Conservation (phyloP, 2,888 invertebrate genomes). For the Tolmerus cingulatus region DNA sequence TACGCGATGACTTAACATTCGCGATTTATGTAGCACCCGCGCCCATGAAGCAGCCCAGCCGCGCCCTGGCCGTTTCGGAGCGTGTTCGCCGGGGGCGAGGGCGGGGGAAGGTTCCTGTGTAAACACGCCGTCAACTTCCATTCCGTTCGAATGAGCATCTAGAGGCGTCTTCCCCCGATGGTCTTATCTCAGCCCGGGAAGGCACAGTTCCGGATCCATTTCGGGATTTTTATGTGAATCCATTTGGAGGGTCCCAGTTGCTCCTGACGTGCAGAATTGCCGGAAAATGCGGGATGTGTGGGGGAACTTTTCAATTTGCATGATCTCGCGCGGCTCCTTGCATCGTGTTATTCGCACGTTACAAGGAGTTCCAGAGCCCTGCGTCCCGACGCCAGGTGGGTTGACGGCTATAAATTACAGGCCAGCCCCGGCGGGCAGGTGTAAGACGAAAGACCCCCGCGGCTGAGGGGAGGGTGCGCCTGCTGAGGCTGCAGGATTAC, state of each 20-base stretch:
- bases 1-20: constrained; percentile 19
- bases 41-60: not conserved
- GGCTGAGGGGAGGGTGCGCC: not conserved
- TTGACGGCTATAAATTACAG: constrained; percentile 8
- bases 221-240: constrained; percentile 8
- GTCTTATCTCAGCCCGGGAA: not conserved
- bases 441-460: not conserved
- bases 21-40: not conserved
- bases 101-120: not conserved
- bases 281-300: not conserved
- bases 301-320: constrained; percentile 19
- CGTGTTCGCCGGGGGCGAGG: not conserved
- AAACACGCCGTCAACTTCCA: constrained; percentile 29
- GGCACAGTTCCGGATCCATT: not conserved
- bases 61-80: not conserved
- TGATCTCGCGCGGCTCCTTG: not conserved
- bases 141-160: constrained; percentile 23
- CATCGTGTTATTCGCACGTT: not conserved
- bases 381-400: not conserved
- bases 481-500: not conserved
- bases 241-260: not conserved
- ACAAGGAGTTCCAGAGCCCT: not conserved
- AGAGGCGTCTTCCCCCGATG: not conserved
- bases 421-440: not conserved
- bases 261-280: not conserved